Percentiles rank a stretch among this genome's conserved stretches.
Conservation (phyloP, 2,888 invertebrate genomes). For the Syrista parreyssii region DNA sequence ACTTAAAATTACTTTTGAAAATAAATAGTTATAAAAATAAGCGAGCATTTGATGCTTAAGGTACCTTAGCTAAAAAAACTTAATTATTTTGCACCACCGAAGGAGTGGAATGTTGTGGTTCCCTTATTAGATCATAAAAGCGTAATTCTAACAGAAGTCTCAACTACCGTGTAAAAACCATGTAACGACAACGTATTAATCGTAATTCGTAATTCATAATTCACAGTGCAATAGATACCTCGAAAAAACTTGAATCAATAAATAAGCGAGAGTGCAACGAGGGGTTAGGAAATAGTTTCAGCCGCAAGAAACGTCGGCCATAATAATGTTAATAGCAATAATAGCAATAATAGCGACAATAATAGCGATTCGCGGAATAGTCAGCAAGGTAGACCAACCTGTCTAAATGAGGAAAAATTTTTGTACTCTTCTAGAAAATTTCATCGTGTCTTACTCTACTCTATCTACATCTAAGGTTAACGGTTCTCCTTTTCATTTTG, state of each 20-base stretch:
- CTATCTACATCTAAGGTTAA: constrained; percentile 27
- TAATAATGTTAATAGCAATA: neutral
- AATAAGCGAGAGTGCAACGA: constrained; percentile 63
- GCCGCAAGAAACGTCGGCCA: neutral
- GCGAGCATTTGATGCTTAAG: constrained; percentile 60
- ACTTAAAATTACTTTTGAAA: constrained; percentile 51
- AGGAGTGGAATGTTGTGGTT: constrained; percentile 61
- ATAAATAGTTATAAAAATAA: constrained; percentile 66
- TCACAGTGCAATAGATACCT: constrained; percentile 53
- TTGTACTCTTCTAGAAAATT: constrained; percentile 63
- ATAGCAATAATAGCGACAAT: neutral
- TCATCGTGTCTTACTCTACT: constrained; percentile 43
- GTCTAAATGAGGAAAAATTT: constrained; percentile 39
- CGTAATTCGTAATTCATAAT: constrained; percentile 26
- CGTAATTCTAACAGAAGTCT: constrained; percentile 55
- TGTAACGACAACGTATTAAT: constrained; percentile 41
- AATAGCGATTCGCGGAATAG: neutral
- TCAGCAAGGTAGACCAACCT: neutral
- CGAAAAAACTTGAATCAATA: constrained; percentile 55
- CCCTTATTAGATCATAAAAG: constrained; percentile 56
- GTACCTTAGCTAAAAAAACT: constrained; percentile 53
- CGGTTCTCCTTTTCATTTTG: neutral
- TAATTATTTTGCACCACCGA: constrained; percentile 59
- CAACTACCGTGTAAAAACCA: constrained; percentile 54
- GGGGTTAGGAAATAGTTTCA: constrained; percentile 37